Conservation (phyloP, 2,888 invertebrate species). For the Melieria crassipennis region DNA sequence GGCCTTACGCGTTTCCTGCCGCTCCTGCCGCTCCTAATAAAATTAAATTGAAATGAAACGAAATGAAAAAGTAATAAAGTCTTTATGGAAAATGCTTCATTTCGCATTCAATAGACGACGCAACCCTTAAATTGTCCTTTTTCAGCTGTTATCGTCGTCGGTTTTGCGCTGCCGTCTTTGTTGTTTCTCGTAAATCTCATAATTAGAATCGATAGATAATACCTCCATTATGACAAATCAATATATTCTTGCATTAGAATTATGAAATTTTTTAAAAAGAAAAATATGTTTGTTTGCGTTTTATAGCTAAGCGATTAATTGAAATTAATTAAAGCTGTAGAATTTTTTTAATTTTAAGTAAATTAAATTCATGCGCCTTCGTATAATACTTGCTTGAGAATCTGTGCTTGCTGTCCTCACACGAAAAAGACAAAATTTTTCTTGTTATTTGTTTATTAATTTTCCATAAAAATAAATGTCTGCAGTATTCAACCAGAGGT, state of each 20-base stretch:
- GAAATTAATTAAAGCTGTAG: too few species aligned
- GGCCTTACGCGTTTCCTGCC: constrained; percentile 36
- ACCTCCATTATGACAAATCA: not conserved
- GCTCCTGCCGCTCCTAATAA: constrained; percentile 50
- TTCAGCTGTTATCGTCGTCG: not conserved
- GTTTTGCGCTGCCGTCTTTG: not conserved
- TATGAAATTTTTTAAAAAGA: too few species aligned
- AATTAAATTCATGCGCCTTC: too few species aligned
- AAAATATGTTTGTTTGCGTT: too few species aligned
- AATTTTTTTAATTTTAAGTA: too few species aligned
- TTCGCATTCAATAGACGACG: constrained; percentile 43
- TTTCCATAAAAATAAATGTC: too few species aligned
- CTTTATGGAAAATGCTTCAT: constrained; percentile 54
- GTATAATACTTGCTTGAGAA: too few species aligned
- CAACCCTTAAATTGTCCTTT: constrained; percentile 16
- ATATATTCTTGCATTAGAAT: not conserved
- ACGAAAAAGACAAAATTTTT: too few species aligned
- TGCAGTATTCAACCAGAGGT: too few species aligned
- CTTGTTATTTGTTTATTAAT: too few species aligned
- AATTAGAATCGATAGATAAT: not conserved
- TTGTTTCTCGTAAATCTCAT: not conserved
- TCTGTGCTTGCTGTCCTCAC: too few species aligned
- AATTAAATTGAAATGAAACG: constrained; percentile 59
- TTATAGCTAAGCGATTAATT: too few species aligned
- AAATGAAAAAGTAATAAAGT: constrained; percentile 61